Conservation (phyloP, 2,888 invertebrate genomes). For the Eilema sororculum region DNA sequence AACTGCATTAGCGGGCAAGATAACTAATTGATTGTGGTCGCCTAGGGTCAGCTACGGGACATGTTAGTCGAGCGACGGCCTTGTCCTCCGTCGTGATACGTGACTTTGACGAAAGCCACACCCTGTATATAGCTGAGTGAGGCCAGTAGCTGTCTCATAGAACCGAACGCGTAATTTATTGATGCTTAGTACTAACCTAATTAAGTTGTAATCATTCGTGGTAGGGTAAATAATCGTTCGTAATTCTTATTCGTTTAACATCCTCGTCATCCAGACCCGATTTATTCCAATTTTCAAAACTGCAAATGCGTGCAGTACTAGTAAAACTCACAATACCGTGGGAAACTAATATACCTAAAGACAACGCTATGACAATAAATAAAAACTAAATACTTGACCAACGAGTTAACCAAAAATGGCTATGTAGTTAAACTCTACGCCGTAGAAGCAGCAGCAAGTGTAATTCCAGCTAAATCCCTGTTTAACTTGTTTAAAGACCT, state of each 20-base stretch:
- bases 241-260: background rate
- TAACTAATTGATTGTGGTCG: slow-evolving; percentile 33
- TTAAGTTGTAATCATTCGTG: background rate
- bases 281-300: too few species aligned
- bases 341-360: too few species aligned
- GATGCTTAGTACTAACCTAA: background rate
- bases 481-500: too few species aligned
- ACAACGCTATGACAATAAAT: too few species aligned
- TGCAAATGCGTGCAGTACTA: too few species aligned
- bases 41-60: slow-evolving; percentile 27
- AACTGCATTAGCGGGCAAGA: slow-evolving; percentile 17
- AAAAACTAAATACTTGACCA: too few species aligned
- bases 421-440: too few species aligned
- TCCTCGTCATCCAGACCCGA: too few species aligned
- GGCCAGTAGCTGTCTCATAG: slow-evolving; percentile 3
- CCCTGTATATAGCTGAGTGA: slow-evolving; percentile 12
- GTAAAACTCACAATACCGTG: too few species aligned
- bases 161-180: slow-evolving; percentile 11
- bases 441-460: too few species aligned
- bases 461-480: too few species aligned
- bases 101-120: slow-evolving; percentile 18
- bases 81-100: slow-evolving; percentile 25
- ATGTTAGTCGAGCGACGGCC: slow-evolving; percentile 15
- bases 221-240: background rate
- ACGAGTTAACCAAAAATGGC: too few species aligned